Percentiles rank a stretch among this genome's conserved stretches.
Evolutionary conservation across 2,113 vertebrate genomes (phyloP).

Genomic region (Cynoglossus semilaevis): DNA sequence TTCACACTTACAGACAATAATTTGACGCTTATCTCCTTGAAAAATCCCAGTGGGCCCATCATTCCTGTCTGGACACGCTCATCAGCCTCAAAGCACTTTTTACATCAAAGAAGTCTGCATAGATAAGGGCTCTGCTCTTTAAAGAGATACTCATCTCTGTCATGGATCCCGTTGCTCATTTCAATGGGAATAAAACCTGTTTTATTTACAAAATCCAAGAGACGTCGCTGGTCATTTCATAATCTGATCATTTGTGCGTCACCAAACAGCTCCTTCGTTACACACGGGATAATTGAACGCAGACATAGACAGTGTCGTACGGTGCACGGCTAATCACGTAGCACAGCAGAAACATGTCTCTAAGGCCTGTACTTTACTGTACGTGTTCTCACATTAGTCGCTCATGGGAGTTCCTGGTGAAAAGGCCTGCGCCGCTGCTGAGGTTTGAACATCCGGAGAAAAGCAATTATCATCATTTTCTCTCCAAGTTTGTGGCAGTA

Average conservation of each 20-base stretch:
- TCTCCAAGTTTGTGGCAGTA: slow-evolving; percentile 60
- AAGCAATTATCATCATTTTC: slow-evolving; percentile 75
- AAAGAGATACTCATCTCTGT: slow-evolving; percentile 23
- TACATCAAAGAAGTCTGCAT: slow-evolving; percentile 41
- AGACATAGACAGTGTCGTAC: not conserved
- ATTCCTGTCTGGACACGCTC: slow-evolving; percentile 58
- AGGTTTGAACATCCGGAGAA: slow-evolving; percentile 66
- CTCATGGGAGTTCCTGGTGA: slow-evolving; percentile 30
- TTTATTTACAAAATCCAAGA: not conserved
- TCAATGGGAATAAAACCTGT: not conserved
- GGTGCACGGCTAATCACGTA: not conserved
- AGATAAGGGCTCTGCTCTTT: slow-evolving; percentile 29
- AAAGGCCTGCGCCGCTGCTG: slow-evolving; percentile 50
- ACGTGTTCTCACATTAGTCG: slow-evolving; percentile 27
- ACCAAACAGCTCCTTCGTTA: not conserved
- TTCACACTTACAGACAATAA: slow-evolving; percentile 45
- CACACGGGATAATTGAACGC: slow-evolving; percentile 7
- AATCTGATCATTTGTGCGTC: not conserved
- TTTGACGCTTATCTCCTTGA: slow-evolving; percentile 46
- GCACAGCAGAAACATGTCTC: no score
- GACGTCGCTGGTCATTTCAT: not conserved
- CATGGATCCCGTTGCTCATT: no score
- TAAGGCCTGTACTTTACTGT: slow-evolving; percentile 3
- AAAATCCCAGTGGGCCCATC: slow-evolving; percentile 38
- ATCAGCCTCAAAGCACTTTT: slow-evolving; percentile 42